Evolutionary conservation across 2,888 invertebrate genomes (phyloP), one percentile per base, ranked within the genome.

Genomic region (Epinotia brunnichana): DNA sequence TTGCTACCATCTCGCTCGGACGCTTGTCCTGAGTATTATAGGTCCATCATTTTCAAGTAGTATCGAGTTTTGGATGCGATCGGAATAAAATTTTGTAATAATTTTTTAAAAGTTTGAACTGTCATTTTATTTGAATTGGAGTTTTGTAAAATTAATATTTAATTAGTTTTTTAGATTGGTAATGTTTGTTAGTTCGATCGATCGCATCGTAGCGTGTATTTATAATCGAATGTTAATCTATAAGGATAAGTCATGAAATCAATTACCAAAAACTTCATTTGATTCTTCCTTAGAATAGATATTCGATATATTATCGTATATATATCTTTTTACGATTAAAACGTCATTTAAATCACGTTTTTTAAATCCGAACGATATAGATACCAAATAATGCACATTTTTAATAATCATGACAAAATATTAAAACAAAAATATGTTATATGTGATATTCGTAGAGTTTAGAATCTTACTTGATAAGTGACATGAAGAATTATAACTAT

Each of bases 211-310:
- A 67, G 61, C 74, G 70, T 74, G 74, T 74, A 69, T n/a, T n/a
- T n/a, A n/a, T 73, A 75, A 75, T 77, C 69, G 75, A 76, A 75
- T 73, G 70, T 74, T 74, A 70, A 60, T 73, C 69, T 63, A 63
- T 61, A 74, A 73, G 73, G 60, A 74, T 70, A 70, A 74, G 62
- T 72, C 70, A 57, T 64, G 69, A 74, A 62, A 66, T 74, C 74
- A 70, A 74, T 75, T 70, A 75, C 78, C 80, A 81, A 81, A 80
- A 82, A 80, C 74, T 79, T 81, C 77, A 78, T 81, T 81, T 80
- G 76, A 76, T 78, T 80, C 79, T 79, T 80, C 70, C 67, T 75
- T 82, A 83, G 80, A 29, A 69, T 75, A 79, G 79, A 75, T 69
- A 74, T 71, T 72, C 35, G 35, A 35, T 35, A 35, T 35, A 35